Evolutionary conservation across 2,797 vertebrate species (phyloP).

Genomic region (Hypotaenidia philippensis): DNA sequence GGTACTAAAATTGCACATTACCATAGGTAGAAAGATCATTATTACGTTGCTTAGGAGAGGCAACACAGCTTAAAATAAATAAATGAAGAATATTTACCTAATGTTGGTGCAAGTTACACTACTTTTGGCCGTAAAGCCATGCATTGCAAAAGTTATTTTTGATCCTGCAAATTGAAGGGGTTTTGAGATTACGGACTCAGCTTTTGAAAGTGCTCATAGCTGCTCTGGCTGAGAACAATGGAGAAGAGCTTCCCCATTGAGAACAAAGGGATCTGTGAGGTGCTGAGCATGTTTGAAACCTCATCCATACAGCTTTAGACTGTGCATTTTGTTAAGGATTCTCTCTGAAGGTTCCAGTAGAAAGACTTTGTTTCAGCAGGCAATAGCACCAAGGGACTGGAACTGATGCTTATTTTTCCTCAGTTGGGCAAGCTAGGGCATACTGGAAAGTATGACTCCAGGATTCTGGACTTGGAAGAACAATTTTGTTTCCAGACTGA

Average conservation of each 20-base stretch:
- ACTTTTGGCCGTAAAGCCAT: background rate
- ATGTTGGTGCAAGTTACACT: background rate
- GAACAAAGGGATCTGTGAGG: slow-evolving; percentile 13
- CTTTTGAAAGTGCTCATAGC: background rate
- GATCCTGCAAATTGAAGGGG: background rate
- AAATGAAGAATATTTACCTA: background rate
- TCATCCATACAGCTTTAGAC: background rate
- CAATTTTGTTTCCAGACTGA: background rate
- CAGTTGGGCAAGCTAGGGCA: background rate
- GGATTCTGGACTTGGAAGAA: background rate
- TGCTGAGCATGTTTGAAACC: background rate
- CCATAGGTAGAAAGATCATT: background rate
- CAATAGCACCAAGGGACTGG: background rate
- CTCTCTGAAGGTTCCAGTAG: background rate
- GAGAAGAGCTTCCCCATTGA: background rate
- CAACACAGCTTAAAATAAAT: background rate
- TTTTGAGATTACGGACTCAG: background rate
- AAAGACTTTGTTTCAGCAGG: background rate
- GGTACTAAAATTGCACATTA: background rate
- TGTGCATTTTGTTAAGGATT: slow-evolving; percentile 18
- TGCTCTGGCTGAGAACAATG: background rate
- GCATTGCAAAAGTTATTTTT: background rate
- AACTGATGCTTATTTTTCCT: background rate
- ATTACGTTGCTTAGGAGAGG: background rate
- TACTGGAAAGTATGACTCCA: background rate